These are phyloP conservation scores for Lethrus apterus DNA, from an alignment of 1,140 invertebrate species.

Conservation along the genomic window DNA sequence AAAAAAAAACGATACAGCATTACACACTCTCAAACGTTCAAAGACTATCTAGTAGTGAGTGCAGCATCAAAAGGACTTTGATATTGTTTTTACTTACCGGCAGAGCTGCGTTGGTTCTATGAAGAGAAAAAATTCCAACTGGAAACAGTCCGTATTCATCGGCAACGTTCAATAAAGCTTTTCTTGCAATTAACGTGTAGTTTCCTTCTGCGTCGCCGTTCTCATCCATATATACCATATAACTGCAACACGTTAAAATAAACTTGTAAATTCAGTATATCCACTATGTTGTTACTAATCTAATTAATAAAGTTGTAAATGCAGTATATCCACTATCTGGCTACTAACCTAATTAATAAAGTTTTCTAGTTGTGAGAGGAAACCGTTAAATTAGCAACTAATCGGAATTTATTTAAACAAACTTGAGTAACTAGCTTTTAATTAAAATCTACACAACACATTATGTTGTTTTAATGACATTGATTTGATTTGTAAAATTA, in stretches of 20 bases:
- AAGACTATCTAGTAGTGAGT: neutral
- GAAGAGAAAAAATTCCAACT: slow-evolving; percentile 56
- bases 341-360: too few species aligned
- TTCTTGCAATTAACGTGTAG: slow-evolving; percentile 79
- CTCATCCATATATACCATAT: slow-evolving; percentile 86
- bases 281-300: too few species aligned
- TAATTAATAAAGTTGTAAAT: too few species aligned
- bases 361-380: too few species aligned
- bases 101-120: slow-evolving; percentile 43
- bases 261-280: too few species aligned
- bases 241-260: slow-evolving; percentile 48
- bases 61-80: neutral
- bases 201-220: slow-evolving; percentile 94
- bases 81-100: slow-evolving; percentile 51
- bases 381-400: too few species aligned
- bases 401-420: too few species aligned
- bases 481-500: too few species aligned
- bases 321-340: too few species aligned
- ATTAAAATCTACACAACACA: too few species aligned
- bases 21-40: neutral
- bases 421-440: too few species aligned
- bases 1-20: neutral
- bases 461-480: too few species aligned
- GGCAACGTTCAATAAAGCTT: slow-evolving; percentile 30
- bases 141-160: slow-evolving; percentile 64